Percentiles rank a stretch among this genome's conserved stretches.
phyloP scores from a whole-genome alignment of 2,888 invertebrate species.

The Pachydiplax longipennis region DNA sequence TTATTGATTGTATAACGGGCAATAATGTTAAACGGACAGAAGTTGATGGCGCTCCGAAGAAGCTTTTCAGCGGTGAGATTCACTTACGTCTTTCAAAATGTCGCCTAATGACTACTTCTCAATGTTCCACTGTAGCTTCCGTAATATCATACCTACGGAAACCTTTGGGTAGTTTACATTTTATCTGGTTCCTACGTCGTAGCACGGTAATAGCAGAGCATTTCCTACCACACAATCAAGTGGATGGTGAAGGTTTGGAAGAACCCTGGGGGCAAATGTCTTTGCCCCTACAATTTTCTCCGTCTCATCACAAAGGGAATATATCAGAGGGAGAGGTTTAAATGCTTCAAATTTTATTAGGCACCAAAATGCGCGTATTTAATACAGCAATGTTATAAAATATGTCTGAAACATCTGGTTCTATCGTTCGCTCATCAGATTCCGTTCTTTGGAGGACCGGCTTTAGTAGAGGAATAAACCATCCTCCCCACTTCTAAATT shows the following conservation, averaged over 20 bases:
- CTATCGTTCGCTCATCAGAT: not conserved
- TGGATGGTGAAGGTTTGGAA: not conserved
- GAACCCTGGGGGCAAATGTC: not conserved
- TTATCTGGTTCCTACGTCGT: not conserved
- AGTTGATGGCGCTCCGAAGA: too few relatives aligned
- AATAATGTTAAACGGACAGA: too few relatives aligned
- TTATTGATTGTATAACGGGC: too few relatives aligned
- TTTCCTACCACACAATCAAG: not conserved
- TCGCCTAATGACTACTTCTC: not conserved
- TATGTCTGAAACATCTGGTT: not conserved
- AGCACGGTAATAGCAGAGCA: not conserved
- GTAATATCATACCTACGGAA: not conserved
- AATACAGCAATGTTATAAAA: too few relatives aligned
- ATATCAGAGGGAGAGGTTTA: too few relatives aligned
- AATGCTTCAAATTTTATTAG: too few relatives aligned
- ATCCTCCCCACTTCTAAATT: not conserved
- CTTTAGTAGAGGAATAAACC: not conserved
- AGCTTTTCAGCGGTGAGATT: too few relatives aligned
- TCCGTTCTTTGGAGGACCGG: not conserved
- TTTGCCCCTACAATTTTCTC: not conserved
- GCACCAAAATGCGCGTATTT: too few relatives aligned
- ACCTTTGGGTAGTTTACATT: not conserved
- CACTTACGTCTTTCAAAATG: not conserved
- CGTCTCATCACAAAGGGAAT: not conserved
- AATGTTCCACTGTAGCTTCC: not conserved